A percentile compares a stretch with the other conserved stretches of the same genome.
phyloP scores from a whole-genome alignment of 64 coral and sea anemone genomes.

The Montipora efflorescens region DNA sequence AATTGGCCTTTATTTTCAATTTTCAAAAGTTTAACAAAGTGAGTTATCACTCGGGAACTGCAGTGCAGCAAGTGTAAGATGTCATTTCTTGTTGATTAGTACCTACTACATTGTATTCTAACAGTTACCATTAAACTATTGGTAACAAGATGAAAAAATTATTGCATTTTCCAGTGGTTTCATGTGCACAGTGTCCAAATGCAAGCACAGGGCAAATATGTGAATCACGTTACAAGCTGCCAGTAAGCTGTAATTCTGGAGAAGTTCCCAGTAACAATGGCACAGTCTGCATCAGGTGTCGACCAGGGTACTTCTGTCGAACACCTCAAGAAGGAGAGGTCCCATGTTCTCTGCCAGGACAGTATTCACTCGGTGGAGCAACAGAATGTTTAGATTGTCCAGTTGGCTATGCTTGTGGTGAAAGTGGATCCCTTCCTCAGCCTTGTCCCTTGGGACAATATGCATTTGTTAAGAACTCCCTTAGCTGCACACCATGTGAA shows the following conservation, averaged over 20 bases:
- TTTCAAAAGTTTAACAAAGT: neutral
- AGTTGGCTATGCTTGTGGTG: conserved; percentile 65
- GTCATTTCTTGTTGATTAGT: too few relatives aligned
- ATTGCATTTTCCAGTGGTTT: conserved; percentile 55
- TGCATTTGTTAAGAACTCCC: conserved; percentile 45
- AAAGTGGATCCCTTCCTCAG: conserved; percentile 45
- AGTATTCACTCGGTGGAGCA: conserved; percentile 78
- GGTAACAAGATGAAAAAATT: too few relatives aligned
- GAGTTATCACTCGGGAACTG: neutral
- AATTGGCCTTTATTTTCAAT: too few relatives aligned
- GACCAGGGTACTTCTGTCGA: conserved; percentile 80
- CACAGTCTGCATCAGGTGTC: conserved; percentile 77
- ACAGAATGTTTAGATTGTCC: conserved; percentile 86
- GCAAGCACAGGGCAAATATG: conserved; percentile 92
- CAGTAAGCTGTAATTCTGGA: conserved; percentile 75
- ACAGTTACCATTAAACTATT: too few relatives aligned
- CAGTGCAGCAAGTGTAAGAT: neutral
- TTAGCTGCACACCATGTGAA: conserved; percentile 61
- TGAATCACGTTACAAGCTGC: conserved; percentile 64
- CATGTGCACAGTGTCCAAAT: conserved; percentile 91
- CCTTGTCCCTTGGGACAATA: conserved; percentile 74
- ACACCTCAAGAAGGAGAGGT: conserved; percentile 72
- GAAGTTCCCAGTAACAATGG: conserved; percentile 78
- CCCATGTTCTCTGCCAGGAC: conserved; percentile 59
- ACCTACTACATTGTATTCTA: too few relatives aligned